These are phyloP conservation scores for Platycercus adscitus DNA, from an alignment of 2,113 vertebrate genomes.

Conservation along the genomic window DNA sequence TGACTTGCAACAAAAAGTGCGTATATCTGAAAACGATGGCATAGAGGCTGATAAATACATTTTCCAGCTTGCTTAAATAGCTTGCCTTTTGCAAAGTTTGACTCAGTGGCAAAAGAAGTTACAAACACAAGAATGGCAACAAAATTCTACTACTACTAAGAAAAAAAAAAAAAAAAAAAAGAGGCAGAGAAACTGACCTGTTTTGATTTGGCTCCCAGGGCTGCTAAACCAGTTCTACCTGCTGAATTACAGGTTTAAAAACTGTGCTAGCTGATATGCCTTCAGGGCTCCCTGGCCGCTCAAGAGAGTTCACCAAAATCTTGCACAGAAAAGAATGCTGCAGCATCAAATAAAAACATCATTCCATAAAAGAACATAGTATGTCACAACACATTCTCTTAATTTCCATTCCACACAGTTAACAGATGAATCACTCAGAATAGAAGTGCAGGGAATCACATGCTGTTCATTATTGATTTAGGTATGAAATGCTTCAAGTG, in stretches of 20 bases:
- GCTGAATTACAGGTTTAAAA: background rate
- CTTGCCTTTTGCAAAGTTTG: background rate
- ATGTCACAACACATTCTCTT: background rate
- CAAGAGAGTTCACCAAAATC: background rate
- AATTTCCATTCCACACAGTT: background rate
- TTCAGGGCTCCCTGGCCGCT: background rate
- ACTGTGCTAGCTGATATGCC: background rate
- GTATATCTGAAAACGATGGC: background rate
- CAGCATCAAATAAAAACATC: background rate
- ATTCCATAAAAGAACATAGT: background rate
- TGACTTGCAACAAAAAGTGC: background rate
- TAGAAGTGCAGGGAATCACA: background rate
- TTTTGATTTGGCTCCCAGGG: background rate
- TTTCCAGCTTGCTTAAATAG: background rate
- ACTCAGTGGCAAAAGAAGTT: background rate
- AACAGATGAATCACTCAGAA: background rate
- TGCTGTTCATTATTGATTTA: conserved; percentile 46
- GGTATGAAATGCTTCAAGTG: conserved; percentile 19
- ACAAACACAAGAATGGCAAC: background rate
- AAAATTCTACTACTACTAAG: background rate
- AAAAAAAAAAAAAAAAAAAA: background rate
- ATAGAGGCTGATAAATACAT: background rate
- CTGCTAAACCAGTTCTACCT: background rate
- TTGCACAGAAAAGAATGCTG: background rate
- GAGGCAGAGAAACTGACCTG: background rate